Evolutionary conservation across 2,888 invertebrate species (phyloP).

Genomic region (Clostera curtula): DNA sequence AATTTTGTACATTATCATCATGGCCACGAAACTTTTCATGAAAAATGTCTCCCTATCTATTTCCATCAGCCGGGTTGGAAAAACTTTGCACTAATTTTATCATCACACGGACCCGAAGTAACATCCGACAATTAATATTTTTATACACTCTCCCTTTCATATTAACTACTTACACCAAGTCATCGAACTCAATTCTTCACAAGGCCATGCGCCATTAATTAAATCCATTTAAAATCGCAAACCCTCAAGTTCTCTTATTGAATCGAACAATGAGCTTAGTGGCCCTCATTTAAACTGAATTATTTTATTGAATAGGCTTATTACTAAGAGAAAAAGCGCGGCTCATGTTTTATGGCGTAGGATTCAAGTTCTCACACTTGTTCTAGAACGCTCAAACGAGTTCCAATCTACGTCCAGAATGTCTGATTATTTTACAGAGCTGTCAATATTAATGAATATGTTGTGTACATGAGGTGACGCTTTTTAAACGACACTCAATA

Average conservation of each 20-base stretch:
- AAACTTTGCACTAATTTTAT: too few relatives aligned
- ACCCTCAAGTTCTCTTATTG: conserved; percentile 20
- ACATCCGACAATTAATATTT: too few relatives aligned
- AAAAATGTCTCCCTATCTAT: too few relatives aligned
- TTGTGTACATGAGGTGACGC: conserved; percentile 6
- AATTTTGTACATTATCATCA: too few relatives aligned
- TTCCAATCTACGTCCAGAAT: conserved; percentile 9
- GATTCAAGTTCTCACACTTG: conserved; percentile 36
- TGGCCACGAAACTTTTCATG: too few relatives aligned
- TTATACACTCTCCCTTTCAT: too few relatives aligned
- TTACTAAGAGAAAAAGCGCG: conserved; percentile 32
- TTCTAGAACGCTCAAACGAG: conserved; percentile 25
- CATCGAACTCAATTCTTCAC: conserved; percentile 15
- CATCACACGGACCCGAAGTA: background rate
- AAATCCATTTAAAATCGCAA: conserved; percentile 16
- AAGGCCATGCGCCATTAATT: conserved; percentile 22
- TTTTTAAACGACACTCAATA: background rate
- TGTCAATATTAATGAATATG: conserved; percentile 24
- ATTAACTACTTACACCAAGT: conserved; percentile 4
- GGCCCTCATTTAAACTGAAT: conserved; percentile 31
- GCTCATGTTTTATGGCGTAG: conserved; percentile 16
- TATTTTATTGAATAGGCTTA: conserved; percentile 47
- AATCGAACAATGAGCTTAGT: conserved; percentile 23
- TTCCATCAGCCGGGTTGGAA: too few relatives aligned
- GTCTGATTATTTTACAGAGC: conserved; percentile 25